Evolutionary conservation across 2,113 vertebrate species (phyloP).

Genomic region (Tachuris rubrigastra): DNA sequence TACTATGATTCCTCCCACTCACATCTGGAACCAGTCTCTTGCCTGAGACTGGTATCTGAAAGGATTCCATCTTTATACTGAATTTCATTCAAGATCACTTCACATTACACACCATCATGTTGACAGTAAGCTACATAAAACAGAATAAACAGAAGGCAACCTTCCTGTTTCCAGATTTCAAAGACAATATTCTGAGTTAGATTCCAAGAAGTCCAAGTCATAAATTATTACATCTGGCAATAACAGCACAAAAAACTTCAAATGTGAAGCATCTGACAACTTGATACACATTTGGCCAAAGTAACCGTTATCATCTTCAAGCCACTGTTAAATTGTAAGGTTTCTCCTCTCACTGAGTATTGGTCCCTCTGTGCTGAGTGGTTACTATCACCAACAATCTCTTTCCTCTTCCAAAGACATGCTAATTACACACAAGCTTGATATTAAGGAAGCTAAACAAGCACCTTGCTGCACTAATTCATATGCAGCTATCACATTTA

Average conservation of each 20-base stretch:
- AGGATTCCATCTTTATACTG: neutral
- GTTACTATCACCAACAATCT: neutral
- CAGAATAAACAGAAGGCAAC: neutral
- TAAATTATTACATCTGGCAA: neutral
- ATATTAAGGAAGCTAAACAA: neutral
- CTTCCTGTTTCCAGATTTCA: neutral
- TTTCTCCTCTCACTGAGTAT: neutral
- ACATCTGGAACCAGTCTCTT: neutral
- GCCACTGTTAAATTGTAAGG: neutral
- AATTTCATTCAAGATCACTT: neutral
- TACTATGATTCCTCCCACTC: neutral
- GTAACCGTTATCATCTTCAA: neutral
- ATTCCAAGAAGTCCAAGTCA: too few species aligned
- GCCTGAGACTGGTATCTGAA: neutral
- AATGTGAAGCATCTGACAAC: neutral
- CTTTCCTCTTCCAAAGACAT: neutral
- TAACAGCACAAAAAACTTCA: neutral
- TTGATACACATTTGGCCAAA: neutral
- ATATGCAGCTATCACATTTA: neutral
- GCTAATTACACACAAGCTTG: neutral
- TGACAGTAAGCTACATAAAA: neutral
- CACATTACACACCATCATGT: neutral
- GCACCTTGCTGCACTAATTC: neutral
- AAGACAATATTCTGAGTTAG: neutral
- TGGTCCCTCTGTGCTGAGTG: neutral